phyloP scores from a whole-genome alignment of 2,797 vertebrate genomes.

The Euthynnus affinis region DNA sequence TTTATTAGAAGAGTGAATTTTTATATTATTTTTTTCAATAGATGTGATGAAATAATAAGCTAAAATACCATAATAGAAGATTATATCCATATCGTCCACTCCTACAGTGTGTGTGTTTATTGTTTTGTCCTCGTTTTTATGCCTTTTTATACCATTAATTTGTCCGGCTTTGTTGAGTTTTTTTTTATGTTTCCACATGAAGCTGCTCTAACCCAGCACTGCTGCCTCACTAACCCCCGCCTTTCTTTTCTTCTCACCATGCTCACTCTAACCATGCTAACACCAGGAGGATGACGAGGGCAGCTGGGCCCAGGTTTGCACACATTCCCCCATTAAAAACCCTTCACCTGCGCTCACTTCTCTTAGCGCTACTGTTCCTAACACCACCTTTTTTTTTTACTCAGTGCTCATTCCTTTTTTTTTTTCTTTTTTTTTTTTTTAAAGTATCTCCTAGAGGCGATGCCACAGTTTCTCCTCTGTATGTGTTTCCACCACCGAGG shows the following conservation, averaged over 20 bases:
- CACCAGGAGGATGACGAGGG: constrained; percentile 99
- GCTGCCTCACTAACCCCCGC: constrained; percentile 84
- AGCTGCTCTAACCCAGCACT: constrained; percentile 69
- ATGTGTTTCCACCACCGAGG: neutral
- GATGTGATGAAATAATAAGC: neutral
- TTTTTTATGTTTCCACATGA: constrained; percentile 47
- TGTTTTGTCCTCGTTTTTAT: neutral
- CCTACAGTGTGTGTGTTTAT: neutral
- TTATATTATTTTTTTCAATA: neutral
- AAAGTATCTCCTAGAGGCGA: neutral
- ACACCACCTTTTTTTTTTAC: neutral
- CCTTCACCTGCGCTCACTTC: constrained; percentile 14
- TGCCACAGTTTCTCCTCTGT: neutral
- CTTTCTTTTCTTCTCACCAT: constrained; percentile 91
- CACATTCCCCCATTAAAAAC: constrained; percentile 37
- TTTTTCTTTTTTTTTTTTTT: neutral
- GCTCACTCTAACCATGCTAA: constrained; percentile 95
- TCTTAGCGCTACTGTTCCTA: neutral
- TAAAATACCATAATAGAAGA: neutral
- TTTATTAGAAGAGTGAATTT: neutral
- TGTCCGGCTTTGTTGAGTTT: constrained; percentile 14
- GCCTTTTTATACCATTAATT: neutral
- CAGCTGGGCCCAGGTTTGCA: constrained; percentile 99
- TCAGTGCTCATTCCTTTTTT: neutral
- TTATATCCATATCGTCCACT: neutral